Evolutionary conservation across 2,888 invertebrate species (phyloP).

Genomic region (Cyaniris semiargus): DNA sequence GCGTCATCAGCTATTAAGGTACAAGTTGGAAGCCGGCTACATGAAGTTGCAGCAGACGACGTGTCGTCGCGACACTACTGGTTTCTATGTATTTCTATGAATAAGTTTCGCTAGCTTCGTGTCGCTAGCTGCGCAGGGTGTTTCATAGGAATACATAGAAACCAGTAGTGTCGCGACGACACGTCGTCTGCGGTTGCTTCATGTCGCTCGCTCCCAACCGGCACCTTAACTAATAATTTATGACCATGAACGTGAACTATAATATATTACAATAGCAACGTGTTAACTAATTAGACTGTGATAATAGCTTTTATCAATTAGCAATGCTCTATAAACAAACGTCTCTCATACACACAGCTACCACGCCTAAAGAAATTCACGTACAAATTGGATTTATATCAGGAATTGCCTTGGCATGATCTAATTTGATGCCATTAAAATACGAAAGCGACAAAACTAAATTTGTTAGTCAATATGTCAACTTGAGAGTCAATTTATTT

Average conservation of each 20-base stretch:
- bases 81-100: too few species aligned
- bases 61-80: too few species aligned
- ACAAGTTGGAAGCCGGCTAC: too few species aligned
- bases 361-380: slow-evolving; percentile 39
- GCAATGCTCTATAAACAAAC: background rate
- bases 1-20: too few species aligned
- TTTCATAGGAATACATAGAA: too few species aligned
- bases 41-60: too few species aligned
- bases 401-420: slow-evolving; percentile 41
- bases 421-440: slow-evolving; percentile 45
- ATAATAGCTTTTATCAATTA: slow-evolving; percentile 1
- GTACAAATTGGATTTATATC: slow-evolving; percentile 45
- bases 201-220: too few species aligned
- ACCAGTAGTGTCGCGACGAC: too few species aligned
- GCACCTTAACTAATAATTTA: too few species aligned
- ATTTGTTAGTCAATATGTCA: slow-evolving; percentile 36
- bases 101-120: too few species aligned
- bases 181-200: too few species aligned
- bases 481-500: slow-evolving; percentile 21
- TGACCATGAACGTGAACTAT: background rate
- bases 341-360: background rate
- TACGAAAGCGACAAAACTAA: slow-evolving; percentile 39
- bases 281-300: background rate
- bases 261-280: background rate
- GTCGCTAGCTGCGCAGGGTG: too few species aligned